Conservation (phyloP, 2,797 vertebrate genomes). For the Dermochelys coriacea region DNA sequence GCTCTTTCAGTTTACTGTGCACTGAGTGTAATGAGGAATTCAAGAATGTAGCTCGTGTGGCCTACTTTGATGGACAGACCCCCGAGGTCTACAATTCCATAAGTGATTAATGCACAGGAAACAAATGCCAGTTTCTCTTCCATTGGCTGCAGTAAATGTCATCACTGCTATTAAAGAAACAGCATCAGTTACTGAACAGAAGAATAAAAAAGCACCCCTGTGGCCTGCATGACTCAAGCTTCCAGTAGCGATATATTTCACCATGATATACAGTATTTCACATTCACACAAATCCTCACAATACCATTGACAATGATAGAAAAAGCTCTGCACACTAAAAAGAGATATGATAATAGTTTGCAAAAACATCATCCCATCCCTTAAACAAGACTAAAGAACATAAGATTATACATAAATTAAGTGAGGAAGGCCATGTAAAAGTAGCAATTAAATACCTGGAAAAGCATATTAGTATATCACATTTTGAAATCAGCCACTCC, state of each 20-base stretch:
- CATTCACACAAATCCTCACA: not conserved
- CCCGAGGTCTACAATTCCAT: constrained; percentile 34
- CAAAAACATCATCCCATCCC: not conserved
- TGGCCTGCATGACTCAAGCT: not conserved
- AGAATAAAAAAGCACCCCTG: constrained; percentile 19
- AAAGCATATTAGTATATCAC: no score
- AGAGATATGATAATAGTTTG: not conserved
- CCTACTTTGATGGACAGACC: constrained; percentile 29
- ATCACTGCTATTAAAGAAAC: constrained; percentile 30
- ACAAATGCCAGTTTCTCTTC: constrained; percentile 69
- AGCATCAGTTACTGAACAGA: constrained; percentile 31
- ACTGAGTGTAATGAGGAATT: not conserved
- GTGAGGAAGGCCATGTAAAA: not conserved
- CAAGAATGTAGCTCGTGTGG: constrained; percentile 50
- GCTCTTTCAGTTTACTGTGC: not conserved
- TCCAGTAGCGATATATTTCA: not conserved
- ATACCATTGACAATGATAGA: not conserved
- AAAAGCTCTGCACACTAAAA: not conserved
- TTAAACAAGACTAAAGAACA: not conserved
- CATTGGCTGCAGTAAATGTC: constrained; percentile 53
- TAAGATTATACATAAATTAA: not conserved
- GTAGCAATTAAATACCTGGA: not conserved
- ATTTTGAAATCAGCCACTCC: not conserved
- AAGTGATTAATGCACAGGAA: constrained; percentile 75
- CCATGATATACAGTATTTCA: not conserved